Percentiles rank a stretch among this genome's conserved stretches.
These are phyloP conservation scores for Puffinus mauretanicus DNA, from an alignment of 2,113 vertebrate genomes.

Conservation along the genomic window DNA sequence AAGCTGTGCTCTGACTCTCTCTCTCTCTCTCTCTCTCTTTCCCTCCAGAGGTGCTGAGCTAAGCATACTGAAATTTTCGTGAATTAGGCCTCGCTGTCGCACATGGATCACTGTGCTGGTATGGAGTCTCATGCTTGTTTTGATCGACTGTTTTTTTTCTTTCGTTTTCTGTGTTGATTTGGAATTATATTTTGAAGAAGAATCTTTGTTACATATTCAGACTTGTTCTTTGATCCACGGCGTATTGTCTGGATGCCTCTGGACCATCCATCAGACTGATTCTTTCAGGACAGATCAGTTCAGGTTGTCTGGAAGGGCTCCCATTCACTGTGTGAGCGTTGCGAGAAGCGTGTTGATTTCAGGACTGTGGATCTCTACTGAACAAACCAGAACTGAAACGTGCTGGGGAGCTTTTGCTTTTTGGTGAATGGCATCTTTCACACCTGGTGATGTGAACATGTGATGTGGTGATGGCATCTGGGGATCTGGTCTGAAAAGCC, in stretches of 20 bases:
- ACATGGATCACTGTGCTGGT: neutral
- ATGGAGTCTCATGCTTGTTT: neutral
- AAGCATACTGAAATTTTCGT: neutral
- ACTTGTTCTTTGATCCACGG: neutral
- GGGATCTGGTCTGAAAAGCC: neutral
- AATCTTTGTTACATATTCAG: neutral
- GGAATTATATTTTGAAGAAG: neutral
- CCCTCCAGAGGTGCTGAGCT: neutral
- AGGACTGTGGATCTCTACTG: neutral
- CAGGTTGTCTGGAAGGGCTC: neutral
- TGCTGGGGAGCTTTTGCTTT: neutral
- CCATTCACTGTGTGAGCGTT: neutral
- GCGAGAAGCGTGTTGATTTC: neutral
- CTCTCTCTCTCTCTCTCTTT: fast-evolving
- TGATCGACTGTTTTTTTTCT: neutral
- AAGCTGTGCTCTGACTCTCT: neutral
- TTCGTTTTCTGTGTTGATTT: neutral
- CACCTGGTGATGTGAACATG: neutral
- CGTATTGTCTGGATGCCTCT: neutral
- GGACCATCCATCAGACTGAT: neutral
- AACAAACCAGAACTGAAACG: neutral
- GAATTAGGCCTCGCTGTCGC: neutral
- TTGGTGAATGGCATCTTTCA: neutral
- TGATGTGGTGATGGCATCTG: neutral
- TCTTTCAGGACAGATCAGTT: neutral